Conservation (phyloP, 2,888 invertebrate species). For the Trichopoda pennipes region DNA sequence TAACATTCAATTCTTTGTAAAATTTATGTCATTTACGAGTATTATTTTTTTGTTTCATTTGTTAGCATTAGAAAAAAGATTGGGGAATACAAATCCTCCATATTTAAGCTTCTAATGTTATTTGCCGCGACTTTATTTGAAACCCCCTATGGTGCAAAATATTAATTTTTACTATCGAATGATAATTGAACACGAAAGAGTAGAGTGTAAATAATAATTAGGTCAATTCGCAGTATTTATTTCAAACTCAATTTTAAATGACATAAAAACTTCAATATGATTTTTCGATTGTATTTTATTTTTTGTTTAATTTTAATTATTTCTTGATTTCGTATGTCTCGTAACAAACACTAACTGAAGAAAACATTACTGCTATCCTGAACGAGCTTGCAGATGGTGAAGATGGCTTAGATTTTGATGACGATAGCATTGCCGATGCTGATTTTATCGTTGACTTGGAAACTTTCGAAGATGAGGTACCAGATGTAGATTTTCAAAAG, state of each 20-base stretch:
- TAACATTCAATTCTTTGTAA: slow-evolving; percentile 56
- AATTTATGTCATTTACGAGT: slow-evolving; percentile 15
- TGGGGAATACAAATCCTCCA: slow-evolving; percentile 43
- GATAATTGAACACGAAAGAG: slow-evolving; percentile 37
- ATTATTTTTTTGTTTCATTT: background rate
- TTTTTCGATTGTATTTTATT: too few species aligned
- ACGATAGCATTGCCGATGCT: too few species aligned
- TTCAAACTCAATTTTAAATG: slow-evolving; percentile 54
- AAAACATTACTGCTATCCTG: too few species aligned
- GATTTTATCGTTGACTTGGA: too few species aligned
- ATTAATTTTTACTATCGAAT: slow-evolving; percentile 55
- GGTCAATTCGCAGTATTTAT: slow-evolving; percentile 65
- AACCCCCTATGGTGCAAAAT: slow-evolving; percentile 65
- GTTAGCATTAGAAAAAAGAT: slow-evolving; percentile 19
- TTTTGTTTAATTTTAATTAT: too few species aligned
- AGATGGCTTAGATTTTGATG: too few species aligned
- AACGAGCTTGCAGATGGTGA: too few species aligned
- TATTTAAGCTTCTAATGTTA: slow-evolving; percentile 58
- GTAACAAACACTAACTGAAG: too few species aligned
- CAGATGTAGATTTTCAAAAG: too few species aligned
- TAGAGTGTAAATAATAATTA: slow-evolving; percentile 64
- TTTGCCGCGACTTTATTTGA: slow-evolving; percentile 45
- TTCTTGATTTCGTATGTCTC: too few species aligned
- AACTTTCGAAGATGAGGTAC: too few species aligned
- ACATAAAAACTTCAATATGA: too few species aligned